Conservation (phyloP, 53 echinoderm and acorn worm species). For the Henricia sp. region DNA sequence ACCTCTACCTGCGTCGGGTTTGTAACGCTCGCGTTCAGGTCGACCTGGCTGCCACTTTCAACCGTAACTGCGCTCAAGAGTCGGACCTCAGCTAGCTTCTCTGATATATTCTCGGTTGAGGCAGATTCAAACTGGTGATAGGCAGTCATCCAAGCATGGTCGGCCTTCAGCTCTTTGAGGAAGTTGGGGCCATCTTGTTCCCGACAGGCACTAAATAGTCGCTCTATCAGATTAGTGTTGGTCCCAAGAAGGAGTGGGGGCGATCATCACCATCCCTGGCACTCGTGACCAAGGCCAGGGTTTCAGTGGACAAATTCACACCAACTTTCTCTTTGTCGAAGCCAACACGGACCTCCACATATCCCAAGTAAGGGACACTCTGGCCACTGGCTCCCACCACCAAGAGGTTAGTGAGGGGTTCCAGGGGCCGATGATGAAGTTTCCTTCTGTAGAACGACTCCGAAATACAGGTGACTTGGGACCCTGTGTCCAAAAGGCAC, state of each 20-base stretch:
- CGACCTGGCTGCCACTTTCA: constrained; percentile 1
- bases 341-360: constrained; percentile 22
- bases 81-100: background rate
- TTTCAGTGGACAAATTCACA: constrained; percentile 2
- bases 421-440: constrained; percentile 36
- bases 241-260: constrained; percentile 68
- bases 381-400: constrained; percentile 63
- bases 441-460: constrained; percentile 39
- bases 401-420: constrained; percentile 44
- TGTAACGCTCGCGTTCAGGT: background rate
- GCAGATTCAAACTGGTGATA: constrained; percentile 5
- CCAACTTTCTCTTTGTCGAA: constrained; percentile 41
- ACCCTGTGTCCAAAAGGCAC: constrained; percentile 72
- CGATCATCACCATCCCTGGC: background rate
- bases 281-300: constrained; percentile 59
- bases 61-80: background rate
- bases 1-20: constrained; percentile 22
- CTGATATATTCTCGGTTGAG: background rate
- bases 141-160: constrained; percentile 20
- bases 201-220: constrained; percentile 32
- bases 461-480: constrained; percentile 67
- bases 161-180: constrained; percentile 10
- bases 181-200: constrained; percentile 35
- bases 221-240: constrained; percentile 55
- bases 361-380: constrained; percentile 65